Conservation (phyloP, 2,113 vertebrate species). For the Gavialis gangeticus region DNA sequence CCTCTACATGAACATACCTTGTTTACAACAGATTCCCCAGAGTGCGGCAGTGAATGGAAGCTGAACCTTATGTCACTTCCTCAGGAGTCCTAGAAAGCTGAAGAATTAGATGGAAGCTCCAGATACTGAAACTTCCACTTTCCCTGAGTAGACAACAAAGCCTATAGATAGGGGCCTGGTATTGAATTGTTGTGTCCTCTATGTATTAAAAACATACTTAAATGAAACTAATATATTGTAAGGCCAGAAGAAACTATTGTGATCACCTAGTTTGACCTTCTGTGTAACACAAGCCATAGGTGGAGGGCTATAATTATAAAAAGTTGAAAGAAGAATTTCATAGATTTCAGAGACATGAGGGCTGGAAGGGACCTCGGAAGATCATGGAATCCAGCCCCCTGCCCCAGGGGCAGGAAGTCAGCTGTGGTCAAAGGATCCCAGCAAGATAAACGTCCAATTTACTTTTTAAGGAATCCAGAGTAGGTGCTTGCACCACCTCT, state of each 20-base stretch:
- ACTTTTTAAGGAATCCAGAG: too few species aligned
- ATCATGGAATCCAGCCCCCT: too few species aligned
- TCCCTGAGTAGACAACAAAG: constrained; percentile 33
- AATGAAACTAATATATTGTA: constrained; percentile 69
- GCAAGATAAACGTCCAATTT: too few species aligned
- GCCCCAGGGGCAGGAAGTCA: too few species aligned
- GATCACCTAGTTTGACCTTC: constrained; percentile 27
- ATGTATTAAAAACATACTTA: neutral
- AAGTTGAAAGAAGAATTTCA: constrained; percentile 25
- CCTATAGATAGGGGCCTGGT: constrained; percentile 34
- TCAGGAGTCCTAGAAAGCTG: neutral
- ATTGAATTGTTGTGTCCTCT: constrained; percentile 51
- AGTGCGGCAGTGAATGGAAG: neutral
- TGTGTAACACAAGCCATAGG: neutral
- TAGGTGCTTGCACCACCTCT: too few species aligned
- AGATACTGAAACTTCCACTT: constrained; percentile 9
- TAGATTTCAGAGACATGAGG: too few species aligned
- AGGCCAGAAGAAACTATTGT: constrained; percentile 42
- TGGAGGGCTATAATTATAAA: constrained; percentile 62
- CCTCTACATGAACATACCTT: too few species aligned
- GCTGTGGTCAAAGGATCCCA: too few species aligned
- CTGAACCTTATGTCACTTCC: neutral
- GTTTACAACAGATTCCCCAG: neutral
- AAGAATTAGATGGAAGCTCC: neutral
- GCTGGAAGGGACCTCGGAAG: too few species aligned